Evolutionary conservation across 2,797 vertebrate species (phyloP), one percentile per base, ranked within the genome.

Genomic region (Eidolon dupreanum): DNA sequence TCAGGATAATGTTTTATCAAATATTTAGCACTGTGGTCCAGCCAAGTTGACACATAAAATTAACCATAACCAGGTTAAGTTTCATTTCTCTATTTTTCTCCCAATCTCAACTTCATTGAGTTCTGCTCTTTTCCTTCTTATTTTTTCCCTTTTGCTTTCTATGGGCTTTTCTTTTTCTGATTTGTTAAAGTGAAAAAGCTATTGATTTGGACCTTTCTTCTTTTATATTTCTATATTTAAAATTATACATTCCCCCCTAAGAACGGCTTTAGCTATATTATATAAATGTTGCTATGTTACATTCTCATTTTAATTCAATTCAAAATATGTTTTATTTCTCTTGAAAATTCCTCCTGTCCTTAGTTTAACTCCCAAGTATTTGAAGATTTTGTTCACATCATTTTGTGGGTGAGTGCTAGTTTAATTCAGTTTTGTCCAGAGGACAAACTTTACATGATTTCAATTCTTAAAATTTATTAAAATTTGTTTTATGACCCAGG

Each of bases 251-350:
- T 88, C 83, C 41, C 33, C 31, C 70, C 53, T 88, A 75, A 88
- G 20, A 43, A 75, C 61, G 77, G 28, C 31, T 33, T 95, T 68
- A 84, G 22, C n/a, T 53, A 10, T 49, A 86, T 91, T 0, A 26
- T 24, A 57, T 73, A 49, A 81, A 75, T 92, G 66, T 74, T 70
- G 17, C 63, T n/a, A 68, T 61, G 16, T 68, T 51, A 43, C 82
- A 53, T 33, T 77, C 78, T 84, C 26, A 83, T 83, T 95, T 83
- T 77, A 16, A 9, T 93, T 88, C 4, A 66, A 66, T 93, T 88
- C 3, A 66, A 66, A 81, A 49, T 89, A 55, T 71, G 20, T 63
- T 71, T 43, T 74, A 41, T 66, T 92, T 65, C 33, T 87, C 26
- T 88, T 83, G 8, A 75, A 92, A 92, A 84, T 31, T 88, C 7